A percentile compares a stretch with the other conserved stretches of the same genome.
Conservation (phyloP, 2,888 invertebrate species). For the Nesidiocoris tenuis region DNA sequence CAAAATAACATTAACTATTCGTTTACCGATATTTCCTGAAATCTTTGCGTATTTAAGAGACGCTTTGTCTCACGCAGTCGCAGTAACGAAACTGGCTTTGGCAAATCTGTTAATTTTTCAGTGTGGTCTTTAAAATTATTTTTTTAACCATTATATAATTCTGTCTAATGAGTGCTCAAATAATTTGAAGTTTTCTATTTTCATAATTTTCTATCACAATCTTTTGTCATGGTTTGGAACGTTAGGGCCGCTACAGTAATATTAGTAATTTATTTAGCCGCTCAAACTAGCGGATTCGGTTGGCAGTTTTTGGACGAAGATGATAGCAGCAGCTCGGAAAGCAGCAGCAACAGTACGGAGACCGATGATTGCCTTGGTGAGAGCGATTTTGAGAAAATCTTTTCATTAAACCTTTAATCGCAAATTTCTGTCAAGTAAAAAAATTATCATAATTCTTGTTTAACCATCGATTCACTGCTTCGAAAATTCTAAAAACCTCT, state of each 20-base stretch:
- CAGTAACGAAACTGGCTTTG: not conserved
- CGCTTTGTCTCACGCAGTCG: not conserved
- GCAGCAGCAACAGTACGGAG: slow-evolving; percentile 34
- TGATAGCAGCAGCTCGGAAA: slow-evolving; percentile 17
- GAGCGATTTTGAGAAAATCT: not conserved
- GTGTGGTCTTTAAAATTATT: no score
- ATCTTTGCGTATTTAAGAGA: not conserved
- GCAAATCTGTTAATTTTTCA: not conserved
- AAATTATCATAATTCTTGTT: no score
- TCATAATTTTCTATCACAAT: no score
- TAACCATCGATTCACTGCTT: no score
- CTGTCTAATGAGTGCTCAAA: no score
- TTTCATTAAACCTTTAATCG: no score
- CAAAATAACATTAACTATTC: not conserved
- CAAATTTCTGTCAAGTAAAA: no score
- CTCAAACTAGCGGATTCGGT: not conserved
- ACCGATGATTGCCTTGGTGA: slow-evolving; percentile 14
- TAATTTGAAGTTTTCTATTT: no score
- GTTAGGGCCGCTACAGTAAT: not conserved
- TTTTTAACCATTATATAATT: no score
- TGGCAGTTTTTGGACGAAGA: not conserved
- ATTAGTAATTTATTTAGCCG: not conserved
- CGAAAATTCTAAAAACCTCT: no score
- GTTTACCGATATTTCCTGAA: not conserved
- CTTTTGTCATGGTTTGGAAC: no score